Conservation (phyloP, 2,113 vertebrate genomes). For the Tylochromis polylepis region DNA sequence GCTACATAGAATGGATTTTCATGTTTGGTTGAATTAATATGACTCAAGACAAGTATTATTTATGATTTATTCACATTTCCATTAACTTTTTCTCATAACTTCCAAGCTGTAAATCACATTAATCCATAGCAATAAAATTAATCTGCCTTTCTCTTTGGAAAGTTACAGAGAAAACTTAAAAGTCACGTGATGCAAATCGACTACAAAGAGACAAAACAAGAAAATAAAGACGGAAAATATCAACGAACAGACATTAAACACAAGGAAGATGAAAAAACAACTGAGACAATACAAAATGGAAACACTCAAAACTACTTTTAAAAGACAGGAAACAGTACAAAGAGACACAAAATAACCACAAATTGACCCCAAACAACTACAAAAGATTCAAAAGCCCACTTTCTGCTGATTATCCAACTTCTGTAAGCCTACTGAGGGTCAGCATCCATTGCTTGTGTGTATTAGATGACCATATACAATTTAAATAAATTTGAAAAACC, state of each 20-base stretch:
- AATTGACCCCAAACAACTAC: background rate
- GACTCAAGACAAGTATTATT: background rate
- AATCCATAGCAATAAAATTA: background rate
- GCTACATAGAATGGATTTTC: background rate
- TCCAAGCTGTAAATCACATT: background rate
- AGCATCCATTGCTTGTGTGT: background rate
- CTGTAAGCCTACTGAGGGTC: background rate
- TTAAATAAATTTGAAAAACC: background rate
- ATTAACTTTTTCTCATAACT: background rate
- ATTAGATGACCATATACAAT: background rate
- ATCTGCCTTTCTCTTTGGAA: background rate
- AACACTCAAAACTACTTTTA: background rate
- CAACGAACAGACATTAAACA: background rate
- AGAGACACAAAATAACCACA: background rate
- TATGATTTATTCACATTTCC: background rate
- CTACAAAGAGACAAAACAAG: background rate
- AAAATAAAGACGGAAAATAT: background rate
- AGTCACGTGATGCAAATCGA: background rate
- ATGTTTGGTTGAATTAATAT: background rate
- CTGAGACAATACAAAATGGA: background rate
- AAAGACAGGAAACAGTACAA: background rate
- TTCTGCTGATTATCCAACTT: background rate
- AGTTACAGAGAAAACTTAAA: background rate
- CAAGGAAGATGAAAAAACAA: background rate
- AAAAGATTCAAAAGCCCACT: background rate